phyloP scores from a whole-genome alignment of 1,140 invertebrate genomes.

The Drosophila nikananu region DNA sequence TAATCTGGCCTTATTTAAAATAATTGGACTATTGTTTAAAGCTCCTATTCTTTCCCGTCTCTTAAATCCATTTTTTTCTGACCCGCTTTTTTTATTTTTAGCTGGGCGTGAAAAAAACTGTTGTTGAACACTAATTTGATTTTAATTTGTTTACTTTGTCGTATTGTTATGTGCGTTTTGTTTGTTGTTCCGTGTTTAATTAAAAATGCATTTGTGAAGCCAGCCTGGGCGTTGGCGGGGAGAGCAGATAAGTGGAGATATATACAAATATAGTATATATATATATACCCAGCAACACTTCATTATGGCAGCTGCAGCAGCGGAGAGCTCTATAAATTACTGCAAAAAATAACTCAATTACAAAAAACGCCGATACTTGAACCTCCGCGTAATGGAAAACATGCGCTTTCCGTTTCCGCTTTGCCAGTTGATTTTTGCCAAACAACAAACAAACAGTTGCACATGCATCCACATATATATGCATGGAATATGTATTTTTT shows the following conservation, averaged over 20 bases:
- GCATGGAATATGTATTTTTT: constrained; percentile 4
- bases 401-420: constrained; percentile 77
- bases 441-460: constrained; percentile 32
- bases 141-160: constrained; percentile 73
- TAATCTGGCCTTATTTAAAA: constrained; percentile 10
- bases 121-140: constrained; percentile 61
- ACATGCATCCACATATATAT: not conserved
- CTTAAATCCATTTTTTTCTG: not conserved
- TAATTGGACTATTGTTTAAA: constrained; percentile 16
- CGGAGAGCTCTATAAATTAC: constrained; percentile 59
- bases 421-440: constrained; percentile 59
- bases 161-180: constrained; percentile 58
- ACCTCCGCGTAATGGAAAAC: constrained; percentile 46
- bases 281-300: constrained; percentile 42
- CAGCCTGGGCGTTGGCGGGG: not conserved
- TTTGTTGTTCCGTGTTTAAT: constrained; percentile 56
- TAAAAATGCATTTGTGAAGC: constrained; percentile 63
- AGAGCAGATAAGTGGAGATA: not conserved
- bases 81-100: not conserved
- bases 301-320: constrained; percentile 55
- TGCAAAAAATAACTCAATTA: constrained; percentile 73
- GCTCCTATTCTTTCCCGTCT: no score
- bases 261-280: not conserved
- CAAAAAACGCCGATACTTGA: constrained; percentile 33
- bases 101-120: constrained; percentile 25